A percentile compares a stretch with the other conserved stretches of the same genome.
Conservation (phyloP, 2,797 vertebrate species). For the Morus bassanus region DNA sequence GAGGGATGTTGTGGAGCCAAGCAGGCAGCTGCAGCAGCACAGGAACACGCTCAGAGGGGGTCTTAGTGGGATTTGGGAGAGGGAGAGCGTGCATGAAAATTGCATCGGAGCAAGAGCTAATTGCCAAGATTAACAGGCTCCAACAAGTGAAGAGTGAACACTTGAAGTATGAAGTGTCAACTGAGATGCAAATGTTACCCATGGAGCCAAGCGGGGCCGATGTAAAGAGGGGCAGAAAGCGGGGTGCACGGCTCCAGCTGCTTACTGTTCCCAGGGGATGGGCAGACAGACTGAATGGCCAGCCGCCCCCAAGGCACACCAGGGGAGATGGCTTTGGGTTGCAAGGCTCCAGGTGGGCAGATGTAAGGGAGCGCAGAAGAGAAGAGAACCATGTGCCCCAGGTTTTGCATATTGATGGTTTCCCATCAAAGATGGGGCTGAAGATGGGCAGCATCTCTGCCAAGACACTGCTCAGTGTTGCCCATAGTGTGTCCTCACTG, state of each 20-base stretch:
- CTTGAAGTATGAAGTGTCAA: conserved; percentile 42
- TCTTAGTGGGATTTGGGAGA: conserved; percentile 48
- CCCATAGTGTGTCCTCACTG: not conserved
- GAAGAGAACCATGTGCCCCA: not conserved
- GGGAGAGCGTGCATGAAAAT: not conserved
- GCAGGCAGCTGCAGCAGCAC: conserved; percentile 37
- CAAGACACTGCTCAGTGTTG: not conserved
- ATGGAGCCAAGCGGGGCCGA: not conserved
- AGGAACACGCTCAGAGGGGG: conserved; percentile 24
- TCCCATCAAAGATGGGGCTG: not conserved
- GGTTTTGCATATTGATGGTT: not conserved
- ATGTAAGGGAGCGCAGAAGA: not conserved
- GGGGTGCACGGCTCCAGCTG: not conserved
- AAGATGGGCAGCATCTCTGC: not conserved
- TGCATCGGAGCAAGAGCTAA: conserved; percentile 44
- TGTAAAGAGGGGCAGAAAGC: not conserved
- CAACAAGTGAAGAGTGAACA: conserved; percentile 36
- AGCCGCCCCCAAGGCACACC: accelerated
- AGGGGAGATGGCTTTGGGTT: not conserved
- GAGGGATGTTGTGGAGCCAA: not conserved
- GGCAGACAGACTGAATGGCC: not conserved
- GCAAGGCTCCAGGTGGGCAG: not conserved
- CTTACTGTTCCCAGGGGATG: not conserved
- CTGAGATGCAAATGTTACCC: not conserved
- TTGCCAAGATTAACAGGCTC: conserved; percentile 61